Base-by-base conservation (phyloP, 2,113 vertebrate species). In the Dicaeum eximium region DNA sequence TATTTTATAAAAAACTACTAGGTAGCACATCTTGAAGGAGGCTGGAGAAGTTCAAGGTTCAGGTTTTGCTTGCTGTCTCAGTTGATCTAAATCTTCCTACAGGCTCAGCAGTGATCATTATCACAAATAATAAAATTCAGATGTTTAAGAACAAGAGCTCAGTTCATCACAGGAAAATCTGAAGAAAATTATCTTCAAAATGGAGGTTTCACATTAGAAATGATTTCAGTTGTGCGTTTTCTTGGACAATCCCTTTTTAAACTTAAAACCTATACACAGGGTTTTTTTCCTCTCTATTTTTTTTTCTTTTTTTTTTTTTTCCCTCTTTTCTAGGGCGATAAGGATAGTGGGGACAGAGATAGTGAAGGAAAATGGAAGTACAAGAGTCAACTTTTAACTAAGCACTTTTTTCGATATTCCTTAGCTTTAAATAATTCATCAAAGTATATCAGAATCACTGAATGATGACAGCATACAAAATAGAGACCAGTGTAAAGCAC, bases 121-220 rank as follows among this genome's bases (percentile, higher is more conserved):
- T 93, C 86, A 86, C 73, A 89, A 96, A 96, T 95, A 91, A 96
- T 89, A 91, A 90, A 95, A 95, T 94, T 95, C 92, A 95, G 71
- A 93, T 88, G 92, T 74, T 88, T 56, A 86, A 86, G 62, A 94
- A 80, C 78, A 90, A 85, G 84, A 90, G 58, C 77, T 90, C 69
- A 66, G 65, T 83, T 85, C 33, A 91, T 90, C 73, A 74, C 73
- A 75, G 45, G 30, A 78, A 96, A 96, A 94, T 91, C 54, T 82
- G 69, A 95, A 95, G 61, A 89, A 91, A 95, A 93, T 90, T 78
- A 45, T 72, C 86, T 92, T 93, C n/a, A 83, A 93, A 93, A 87
- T 85, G 30, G 13, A 93, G 30, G 30, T 72, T 93, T 71, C 20
- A 58, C 2, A 2, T 73, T 56, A 75, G 22, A 30, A 89, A 83